phyloP scores from a whole-genome alignment of 2,888 invertebrate species.

The Argyresthia albistria region DNA sequence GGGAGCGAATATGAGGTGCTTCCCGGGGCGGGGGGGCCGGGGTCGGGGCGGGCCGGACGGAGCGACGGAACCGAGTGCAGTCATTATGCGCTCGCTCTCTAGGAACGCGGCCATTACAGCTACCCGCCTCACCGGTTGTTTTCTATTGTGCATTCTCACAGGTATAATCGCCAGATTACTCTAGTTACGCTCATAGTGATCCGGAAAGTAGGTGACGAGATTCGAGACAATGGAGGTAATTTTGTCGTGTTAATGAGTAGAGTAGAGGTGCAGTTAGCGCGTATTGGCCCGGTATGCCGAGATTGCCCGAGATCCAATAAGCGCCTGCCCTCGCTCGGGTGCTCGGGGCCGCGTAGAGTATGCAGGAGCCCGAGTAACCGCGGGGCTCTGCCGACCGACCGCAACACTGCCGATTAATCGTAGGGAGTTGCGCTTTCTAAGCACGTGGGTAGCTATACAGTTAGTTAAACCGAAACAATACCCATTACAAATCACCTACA shows the following conservation, averaged over 20 bases:
- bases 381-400: neutral
- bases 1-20: conserved; percentile 20
- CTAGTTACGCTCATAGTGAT: neutral
- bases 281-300: conserved; percentile 13
- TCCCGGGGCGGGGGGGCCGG: conserved; percentile 20
- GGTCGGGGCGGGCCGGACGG: conserved; percentile 14
- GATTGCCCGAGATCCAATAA: no score
- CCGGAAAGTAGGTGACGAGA: neutral
- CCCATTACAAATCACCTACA: conserved; percentile 19
- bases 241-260: neutral
- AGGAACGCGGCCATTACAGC: conserved; percentile 35
- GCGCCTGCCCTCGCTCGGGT: conserved; percentile 12
- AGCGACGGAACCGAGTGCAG: conserved; percentile 8
- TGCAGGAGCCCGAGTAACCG: no score
- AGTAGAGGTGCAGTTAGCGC: neutral
- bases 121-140: conserved; percentile 15
- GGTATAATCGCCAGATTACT: neutral
- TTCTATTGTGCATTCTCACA: conserved; percentile 11
- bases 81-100: conserved; percentile 22
- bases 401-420: conserved; percentile 1
- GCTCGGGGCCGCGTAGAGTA: neutral
- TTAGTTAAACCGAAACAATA: conserved; percentile 10
- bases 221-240: neutral
- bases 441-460: conserved; percentile 28
- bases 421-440: conserved; percentile 37